phyloP scores from a whole-genome alignment of 2,797 vertebrate species.

The Cuculus canorus region DNA sequence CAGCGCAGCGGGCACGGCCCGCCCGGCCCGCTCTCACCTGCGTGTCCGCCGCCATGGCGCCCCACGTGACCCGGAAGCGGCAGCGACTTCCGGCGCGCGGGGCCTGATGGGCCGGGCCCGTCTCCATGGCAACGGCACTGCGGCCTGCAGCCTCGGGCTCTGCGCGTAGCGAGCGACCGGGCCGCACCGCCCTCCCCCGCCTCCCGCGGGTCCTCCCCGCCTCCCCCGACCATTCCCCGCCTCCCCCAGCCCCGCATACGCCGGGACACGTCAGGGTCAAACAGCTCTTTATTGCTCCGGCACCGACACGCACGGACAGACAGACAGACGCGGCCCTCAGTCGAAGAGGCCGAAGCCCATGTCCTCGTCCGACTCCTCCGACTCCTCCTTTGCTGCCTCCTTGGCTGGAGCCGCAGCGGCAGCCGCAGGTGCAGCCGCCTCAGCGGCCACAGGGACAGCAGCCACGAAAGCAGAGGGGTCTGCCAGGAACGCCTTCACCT shows the following conservation, averaged over 20 bases:
- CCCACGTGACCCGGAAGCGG: conserved; percentile 85
- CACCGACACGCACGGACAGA: too few species aligned
- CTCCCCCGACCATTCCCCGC: too few species aligned
- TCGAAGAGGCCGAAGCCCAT: conserved; percentile 98
- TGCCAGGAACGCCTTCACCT: conserved; percentile 96
- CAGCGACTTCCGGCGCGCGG: conserved; percentile 64
- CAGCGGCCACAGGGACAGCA: conserved; percentile 80
- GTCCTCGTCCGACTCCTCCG: conserved; percentile 91
- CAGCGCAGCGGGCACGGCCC: neutral
- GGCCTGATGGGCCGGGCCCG: neutral
- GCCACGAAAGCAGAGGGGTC: conserved; percentile 92
- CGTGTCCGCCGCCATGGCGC: conserved; percentile 97
- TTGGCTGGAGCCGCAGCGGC: conserved; percentile 73
- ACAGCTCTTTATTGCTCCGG: too few species aligned
- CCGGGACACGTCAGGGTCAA: too few species aligned
- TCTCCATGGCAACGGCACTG: neutral
- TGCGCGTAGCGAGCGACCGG: too few species aligned
- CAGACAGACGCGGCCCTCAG: conserved; percentile 60
- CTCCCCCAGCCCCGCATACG: too few species aligned
- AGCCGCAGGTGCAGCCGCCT: conserved; percentile 63
- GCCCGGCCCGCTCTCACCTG: conserved; percentile 84
- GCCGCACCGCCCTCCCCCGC: too few species aligned
- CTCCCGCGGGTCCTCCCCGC: too few species aligned
- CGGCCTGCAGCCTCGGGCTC: neutral
- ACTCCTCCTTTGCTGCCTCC: conserved; percentile 88